Evolutionary conservation across 2,888 invertebrate species (phyloP).

Genomic region (Nasonia oneida): DNA sequence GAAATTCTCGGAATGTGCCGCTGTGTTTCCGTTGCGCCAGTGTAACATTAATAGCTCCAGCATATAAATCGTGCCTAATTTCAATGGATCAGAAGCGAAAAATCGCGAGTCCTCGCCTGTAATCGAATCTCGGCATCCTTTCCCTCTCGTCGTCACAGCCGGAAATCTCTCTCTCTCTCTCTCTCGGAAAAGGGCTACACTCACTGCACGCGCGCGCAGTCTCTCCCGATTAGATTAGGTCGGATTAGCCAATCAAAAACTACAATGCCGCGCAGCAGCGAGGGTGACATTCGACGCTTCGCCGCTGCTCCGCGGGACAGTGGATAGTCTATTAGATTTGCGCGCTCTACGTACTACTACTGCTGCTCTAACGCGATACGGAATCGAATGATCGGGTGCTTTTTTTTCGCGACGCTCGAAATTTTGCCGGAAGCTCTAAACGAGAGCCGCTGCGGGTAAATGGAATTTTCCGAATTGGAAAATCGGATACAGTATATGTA

Average conservation of each 20-base stretch:
- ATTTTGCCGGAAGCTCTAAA: neutral
- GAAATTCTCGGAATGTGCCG: neutral
- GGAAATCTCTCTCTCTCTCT: conserved; percentile 41
- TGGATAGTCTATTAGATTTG: conserved; percentile 77
- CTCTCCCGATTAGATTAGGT: conserved; percentile 77
- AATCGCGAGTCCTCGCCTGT: conserved; percentile 24
- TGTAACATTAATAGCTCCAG: too few species aligned
- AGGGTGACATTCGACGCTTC: conserved; percentile 77
- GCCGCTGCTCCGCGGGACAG: conserved; percentile 64
- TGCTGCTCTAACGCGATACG: conserved; percentile 73
- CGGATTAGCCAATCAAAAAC: conserved; percentile 79
- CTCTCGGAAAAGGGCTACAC: conserved; percentile 58
- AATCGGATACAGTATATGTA: neutral
- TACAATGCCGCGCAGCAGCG: conserved; percentile 74
- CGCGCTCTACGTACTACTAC: conserved; percentile 56
- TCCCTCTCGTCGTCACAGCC: neutral
- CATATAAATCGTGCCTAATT: too few species aligned
- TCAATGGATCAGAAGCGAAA: neutral
- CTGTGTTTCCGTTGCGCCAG: neutral
- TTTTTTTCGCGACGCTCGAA: neutral
- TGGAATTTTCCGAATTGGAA: neutral
- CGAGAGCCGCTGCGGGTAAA: neutral
- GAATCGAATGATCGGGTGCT: conserved; percentile 76
- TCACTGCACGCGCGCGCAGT: conserved; percentile 56
- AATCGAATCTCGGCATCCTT: conserved; percentile 28